Conservation (phyloP, 1,140 invertebrate species). For the Caenorhabditis remanei region DNA sequence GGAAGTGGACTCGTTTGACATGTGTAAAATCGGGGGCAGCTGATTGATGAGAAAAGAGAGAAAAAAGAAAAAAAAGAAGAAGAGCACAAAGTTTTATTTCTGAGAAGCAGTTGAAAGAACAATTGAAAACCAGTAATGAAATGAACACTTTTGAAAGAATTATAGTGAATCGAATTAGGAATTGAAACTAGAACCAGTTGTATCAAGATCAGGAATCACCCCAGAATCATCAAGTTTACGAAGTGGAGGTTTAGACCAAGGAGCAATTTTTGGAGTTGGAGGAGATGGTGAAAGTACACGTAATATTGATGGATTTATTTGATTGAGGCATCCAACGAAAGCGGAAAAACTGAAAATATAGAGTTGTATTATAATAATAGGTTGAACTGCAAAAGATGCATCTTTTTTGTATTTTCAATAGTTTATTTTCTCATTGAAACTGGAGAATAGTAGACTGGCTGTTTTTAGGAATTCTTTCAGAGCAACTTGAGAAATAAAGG, state of each 20-base stretch:
- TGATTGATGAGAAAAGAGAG: conserved; percentile 48
- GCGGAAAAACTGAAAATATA: conserved; percentile 33
- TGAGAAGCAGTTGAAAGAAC: not conserved
- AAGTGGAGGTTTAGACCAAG: conserved; percentile 6
- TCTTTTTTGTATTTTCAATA: no score
- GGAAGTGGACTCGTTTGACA: conserved; percentile 19
- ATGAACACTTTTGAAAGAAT: not conserved
- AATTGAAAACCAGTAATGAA: conserved; percentile 9
- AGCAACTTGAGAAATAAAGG: no score
- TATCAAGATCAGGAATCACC: conserved; percentile 8
- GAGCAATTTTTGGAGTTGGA: conserved; percentile 1
- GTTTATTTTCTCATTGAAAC: no score
- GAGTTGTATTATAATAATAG: no score
- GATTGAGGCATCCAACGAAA: conserved; percentile 36
- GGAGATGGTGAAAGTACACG: not conserved
- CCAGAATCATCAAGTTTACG: conserved; percentile 45
- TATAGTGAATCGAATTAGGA: not conserved
- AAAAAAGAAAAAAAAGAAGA: not conserved
- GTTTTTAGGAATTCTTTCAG: no score
- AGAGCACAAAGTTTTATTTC: not conserved
- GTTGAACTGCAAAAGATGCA: no score
- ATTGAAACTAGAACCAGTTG: conserved; percentile 33
- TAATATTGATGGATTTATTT: not conserved
- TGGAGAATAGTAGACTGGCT: no score
- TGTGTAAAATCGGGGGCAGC: conserved; percentile 43